phyloP scores from a whole-genome alignment of 92 coral and sea anemone genomes.

The Anthopleura xanthogrammica region DNA sequence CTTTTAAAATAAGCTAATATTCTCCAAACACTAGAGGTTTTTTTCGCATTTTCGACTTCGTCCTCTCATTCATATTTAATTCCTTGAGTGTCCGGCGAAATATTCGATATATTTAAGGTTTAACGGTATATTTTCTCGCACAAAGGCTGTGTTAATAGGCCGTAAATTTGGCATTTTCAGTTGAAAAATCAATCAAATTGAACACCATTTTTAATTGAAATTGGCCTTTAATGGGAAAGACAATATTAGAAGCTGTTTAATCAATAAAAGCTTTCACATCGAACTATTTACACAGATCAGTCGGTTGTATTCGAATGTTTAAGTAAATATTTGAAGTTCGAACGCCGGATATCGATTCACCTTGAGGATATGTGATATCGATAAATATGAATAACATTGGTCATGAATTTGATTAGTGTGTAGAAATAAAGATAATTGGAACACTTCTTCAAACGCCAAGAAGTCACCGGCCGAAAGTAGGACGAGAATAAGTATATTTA shows the following conservation, averaged over 20 bases:
- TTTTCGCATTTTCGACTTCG: neutral
- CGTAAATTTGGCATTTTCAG: neutral
- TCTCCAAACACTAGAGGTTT: neutral
- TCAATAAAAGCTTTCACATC: neutral
- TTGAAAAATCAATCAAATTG: neutral
- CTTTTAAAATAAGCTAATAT: too few relatives aligned
- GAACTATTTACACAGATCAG: neutral
- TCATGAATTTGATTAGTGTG: neutral
- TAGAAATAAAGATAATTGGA: neutral
- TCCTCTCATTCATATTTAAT: neutral
- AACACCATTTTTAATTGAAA: slow-evolving; percentile 6
- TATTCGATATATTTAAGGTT: too few relatives aligned
- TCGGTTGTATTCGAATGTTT: neutral
- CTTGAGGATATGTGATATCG: neutral
- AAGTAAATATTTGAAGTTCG: neutral
- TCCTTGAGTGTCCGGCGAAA: too few relatives aligned
- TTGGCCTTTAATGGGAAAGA: neutral
- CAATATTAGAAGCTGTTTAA: neutral
- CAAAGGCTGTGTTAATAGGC: neutral
- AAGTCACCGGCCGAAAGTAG: neutral
- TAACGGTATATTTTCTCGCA: neutral
- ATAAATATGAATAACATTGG: neutral
- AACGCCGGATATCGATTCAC: neutral
- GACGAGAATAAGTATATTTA: neutral
- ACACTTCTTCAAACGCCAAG: neutral